Conservation (phyloP, 2,888 invertebrate genomes). For the Argynnis bischoffii region DNA sequence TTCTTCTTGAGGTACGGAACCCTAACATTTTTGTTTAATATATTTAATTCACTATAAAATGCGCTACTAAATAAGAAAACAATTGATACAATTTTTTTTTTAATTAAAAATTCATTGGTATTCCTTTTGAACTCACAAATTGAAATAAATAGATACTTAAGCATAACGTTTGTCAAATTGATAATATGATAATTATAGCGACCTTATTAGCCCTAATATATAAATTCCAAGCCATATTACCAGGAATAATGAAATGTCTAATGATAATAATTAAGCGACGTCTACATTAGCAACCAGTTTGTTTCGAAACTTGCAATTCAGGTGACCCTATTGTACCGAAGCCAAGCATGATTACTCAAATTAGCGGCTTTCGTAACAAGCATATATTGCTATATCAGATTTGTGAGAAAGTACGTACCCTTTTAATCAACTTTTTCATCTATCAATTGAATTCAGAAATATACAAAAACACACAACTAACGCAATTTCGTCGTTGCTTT, state of each 20-base stretch:
- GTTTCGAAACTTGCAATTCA: conserved; percentile 33
- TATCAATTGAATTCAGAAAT: not conserved
- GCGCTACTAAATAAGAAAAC: too few relatives aligned
- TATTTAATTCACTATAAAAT: too few relatives aligned
- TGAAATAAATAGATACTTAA: too few relatives aligned
- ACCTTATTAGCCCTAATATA: too few relatives aligned
- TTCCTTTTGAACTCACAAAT: too few relatives aligned
- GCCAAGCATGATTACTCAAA: conserved; percentile 36
- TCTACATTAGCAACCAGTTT: conserved; percentile 34
- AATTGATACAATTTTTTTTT: too few relatives aligned
- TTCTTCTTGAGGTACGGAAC: too few relatives aligned
- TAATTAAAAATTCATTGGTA: too few relatives aligned
- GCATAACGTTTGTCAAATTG: too few relatives aligned
- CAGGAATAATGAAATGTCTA: conserved; percentile 17
- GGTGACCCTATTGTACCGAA: conserved; percentile 38
- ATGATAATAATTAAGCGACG: conserved; percentile 30
- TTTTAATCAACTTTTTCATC: conserved; percentile 22
- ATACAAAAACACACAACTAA: not conserved
- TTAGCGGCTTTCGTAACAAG: conserved; percentile 33
- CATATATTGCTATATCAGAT: conserved; percentile 27
- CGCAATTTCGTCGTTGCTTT: too few relatives aligned
- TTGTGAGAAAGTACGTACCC: conserved; percentile 28
- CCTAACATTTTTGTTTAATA: too few relatives aligned
- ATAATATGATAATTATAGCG: too few relatives aligned
- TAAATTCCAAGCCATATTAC: not conserved